Conservation (phyloP, 2,797 vertebrate species). For the Myotis daubentonii region DNA sequence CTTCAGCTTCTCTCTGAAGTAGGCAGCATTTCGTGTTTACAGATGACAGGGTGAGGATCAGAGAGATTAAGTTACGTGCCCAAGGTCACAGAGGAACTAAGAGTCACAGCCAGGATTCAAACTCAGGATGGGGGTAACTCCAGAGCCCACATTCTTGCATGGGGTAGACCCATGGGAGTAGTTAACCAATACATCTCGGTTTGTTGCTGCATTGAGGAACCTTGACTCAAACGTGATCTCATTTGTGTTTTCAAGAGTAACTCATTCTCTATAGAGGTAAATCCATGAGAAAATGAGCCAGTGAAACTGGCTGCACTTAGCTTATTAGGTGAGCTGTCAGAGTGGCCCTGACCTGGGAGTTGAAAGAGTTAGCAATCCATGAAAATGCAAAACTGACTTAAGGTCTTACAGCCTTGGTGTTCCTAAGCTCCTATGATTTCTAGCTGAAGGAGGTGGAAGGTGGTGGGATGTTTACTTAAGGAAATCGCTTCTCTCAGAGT, state of each 20-base stretch:
- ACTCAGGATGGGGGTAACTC: not conserved
- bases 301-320: constrained; percentile 50
- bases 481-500: not conserved
- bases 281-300: not conserved
- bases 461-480: not conserved
- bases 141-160: not conserved
- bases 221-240: not conserved
- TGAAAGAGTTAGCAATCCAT: constrained; percentile 29
- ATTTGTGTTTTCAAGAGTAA: not conserved
- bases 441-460: not conserved
- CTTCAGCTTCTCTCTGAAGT: not conserved
- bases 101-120: not conserved
- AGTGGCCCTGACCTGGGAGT: not conserved
- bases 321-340: constrained; percentile 17
- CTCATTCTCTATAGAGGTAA: not conserved
- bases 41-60: not conserved
- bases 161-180: not conserved
- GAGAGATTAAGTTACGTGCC: not conserved
- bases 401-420: not conserved
- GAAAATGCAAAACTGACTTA: not conserved
- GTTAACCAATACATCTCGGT: not conserved
- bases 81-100: not conserved
- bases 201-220: not conserved
- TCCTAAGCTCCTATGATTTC: not conserved
- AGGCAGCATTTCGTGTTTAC: not conserved